Percentiles rank a stretch among this genome's conserved stretches.
phyloP scores from a whole-genome alignment of 1,140 invertebrate genomes.

The Cyphomyrmex costatus region DNA sequence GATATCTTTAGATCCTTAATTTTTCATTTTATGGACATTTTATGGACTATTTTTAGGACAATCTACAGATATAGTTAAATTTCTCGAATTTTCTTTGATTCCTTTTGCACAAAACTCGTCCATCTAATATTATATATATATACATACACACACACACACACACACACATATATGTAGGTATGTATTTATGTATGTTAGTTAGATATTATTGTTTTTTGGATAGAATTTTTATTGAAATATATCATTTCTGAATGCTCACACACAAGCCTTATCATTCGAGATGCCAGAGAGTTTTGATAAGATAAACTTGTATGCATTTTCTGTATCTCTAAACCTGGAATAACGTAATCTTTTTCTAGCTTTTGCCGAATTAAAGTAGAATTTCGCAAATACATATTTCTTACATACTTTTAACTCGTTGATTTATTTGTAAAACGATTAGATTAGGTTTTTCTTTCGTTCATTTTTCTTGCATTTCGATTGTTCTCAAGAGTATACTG shows the following conservation, averaged over 20 bases:
- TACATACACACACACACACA: no score
- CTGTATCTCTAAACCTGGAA: no score
- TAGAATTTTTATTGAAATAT: not conserved
- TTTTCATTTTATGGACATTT: slow-evolving; percentile 8
- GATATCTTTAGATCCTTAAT: not conserved
- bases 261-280: not conserved
- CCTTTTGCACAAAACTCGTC: slow-evolving; percentile 23
- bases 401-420: not conserved
- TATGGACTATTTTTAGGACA: not conserved
- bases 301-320: not conserved
- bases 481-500: slow-evolving; percentile 5
- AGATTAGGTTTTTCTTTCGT: not conserved
- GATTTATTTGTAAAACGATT: not conserved
- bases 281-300: not conserved
- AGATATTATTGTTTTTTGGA: not conserved
- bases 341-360: not conserved
- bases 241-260: not conserved
- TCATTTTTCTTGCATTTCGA: slow-evolving; percentile 12
- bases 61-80: not conserved
- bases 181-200: no score
- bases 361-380: not conserved
- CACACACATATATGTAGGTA: no score
- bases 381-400: not conserved
- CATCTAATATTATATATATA: not conserved
- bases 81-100: not conserved